Evolutionary conservation across 2,797 vertebrate genomes (phyloP), one percentile per base, ranked within the genome.

Genomic region (Macrochelys suwanniensis): DNA sequence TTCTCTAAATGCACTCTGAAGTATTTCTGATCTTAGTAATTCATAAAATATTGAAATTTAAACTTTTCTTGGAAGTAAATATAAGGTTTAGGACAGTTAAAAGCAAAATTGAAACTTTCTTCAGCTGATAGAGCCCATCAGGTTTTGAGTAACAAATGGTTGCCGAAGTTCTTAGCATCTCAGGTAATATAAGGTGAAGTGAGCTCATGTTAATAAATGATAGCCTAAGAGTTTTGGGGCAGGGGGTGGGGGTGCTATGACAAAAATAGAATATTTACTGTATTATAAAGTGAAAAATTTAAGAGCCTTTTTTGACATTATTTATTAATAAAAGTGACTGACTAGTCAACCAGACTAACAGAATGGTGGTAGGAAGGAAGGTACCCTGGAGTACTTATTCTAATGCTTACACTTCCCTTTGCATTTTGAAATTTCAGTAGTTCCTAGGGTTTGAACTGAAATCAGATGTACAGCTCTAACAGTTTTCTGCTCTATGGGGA

Each of bases 41-140:
- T 59, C 82, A n/a, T n/a, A n/a, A n/a, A n/a, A n/a, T n/a, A n/a
- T n/a, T n/a, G n/a, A 88, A 89, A 8, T 83, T 79, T 92, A 71
- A 1, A 49, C 88, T 92, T 91, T 90, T 89, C 74, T 80, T 82
- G 81, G 85, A 96, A 92, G 94, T 90, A 84, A 90, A 93, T 84
- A 42, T 28, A 0, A 45, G 10, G 42, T 74, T 45, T 77, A 77
- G 42, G 74, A 47, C 45, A 77, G 45, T 47, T 31, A 77, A 17
- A 76, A 47, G 45, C 12, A 49, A 77, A 49, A 42, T 21, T 47
- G 85, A 25, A 49, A 42, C 49, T 54, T 92, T 53, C 87, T 89
- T 85, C 87, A 78, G 26, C 25, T 16, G 74, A 16, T 49, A 49
- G 25, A 15, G 13, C 25, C 74, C 4, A 13, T 45, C 42, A 47